Evolutionary conservation across 2,797 vertebrate genomes (phyloP).

Genomic region (Pelodytes ibericus): DNA sequence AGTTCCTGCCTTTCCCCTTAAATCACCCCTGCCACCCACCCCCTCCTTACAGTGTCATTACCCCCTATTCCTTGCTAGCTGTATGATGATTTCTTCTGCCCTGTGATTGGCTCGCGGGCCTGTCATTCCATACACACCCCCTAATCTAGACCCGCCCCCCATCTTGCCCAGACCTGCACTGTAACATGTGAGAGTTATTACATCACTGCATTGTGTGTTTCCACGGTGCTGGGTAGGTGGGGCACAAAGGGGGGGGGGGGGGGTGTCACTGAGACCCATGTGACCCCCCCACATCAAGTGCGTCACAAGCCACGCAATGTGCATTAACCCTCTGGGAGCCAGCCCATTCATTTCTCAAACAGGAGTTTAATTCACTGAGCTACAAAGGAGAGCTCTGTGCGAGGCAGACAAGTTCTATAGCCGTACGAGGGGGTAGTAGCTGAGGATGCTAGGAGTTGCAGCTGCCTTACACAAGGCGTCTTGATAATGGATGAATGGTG

Average conservation of each 20-base stretch:
- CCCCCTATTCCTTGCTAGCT: not conserved
- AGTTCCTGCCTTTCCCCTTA: not conserved
- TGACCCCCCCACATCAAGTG: constrained; percentile 19
- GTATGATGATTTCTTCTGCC: constrained; percentile 11
- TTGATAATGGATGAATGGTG: too few species aligned
- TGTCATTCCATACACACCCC: constrained; percentile 37
- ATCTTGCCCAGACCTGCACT: constrained; percentile 20
- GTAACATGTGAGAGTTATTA: constrained; percentile 19
- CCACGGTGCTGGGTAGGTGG: not conserved
- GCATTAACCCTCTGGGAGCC: not conserved
- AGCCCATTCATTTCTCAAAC: not conserved
- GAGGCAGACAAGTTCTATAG: too few species aligned
- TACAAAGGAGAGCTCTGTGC: not conserved
- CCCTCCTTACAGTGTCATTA: not conserved
- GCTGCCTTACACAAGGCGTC: too few species aligned
- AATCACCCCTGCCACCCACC: constrained; percentile 3
- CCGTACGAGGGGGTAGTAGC: not conserved
- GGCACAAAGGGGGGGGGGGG: not conserved
- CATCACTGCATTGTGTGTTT: constrained; percentile 35
- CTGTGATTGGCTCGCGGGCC: constrained; percentile 10
- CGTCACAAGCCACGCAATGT: not conserved
- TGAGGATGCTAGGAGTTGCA: not conserved
- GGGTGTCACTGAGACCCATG: not conserved
- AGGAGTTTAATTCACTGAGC: not conserved
- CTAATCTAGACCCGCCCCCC: not conserved